Evolutionary conservation across 2,797 vertebrate genomes (phyloP), one percentile per base, ranked within the genome.

Genomic region (Etheostoma nigrum): DNA sequence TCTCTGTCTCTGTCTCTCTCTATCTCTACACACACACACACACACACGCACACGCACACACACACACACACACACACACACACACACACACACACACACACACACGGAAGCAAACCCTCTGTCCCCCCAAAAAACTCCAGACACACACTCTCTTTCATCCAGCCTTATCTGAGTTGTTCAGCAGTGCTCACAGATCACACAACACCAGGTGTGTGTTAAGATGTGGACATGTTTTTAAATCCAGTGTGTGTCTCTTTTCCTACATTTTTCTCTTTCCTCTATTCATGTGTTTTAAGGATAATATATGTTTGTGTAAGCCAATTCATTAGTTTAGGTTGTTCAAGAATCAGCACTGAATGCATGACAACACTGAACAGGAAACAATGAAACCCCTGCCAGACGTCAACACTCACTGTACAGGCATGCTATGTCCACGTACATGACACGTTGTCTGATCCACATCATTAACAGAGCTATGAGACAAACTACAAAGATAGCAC

Each of bases 121-220:
- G 40, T 23, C 51, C 42, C 21, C 68, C 40, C 9, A 69, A 52
- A 21, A 25, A 19, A 13, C 16, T n/a, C 1, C 64, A 27, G 27
- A 57, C 30, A 19, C 25, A 42, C 51, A 36, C 53, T 40, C 63
- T 54, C 61, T 71, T 52, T 78, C 71, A 81, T 75, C 74, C 52
- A 21, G 52, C 55, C 74, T 81, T 78, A 75, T 72, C 78, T 45
- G 44, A 72, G 83, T 42, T 61, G 67, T 65, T 81, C 74, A 78
- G 82, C 67, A 63, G 53, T 45, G 54, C 69, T 72, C 64, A 27
- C 59, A 72, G 67, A 66, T 80, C 58, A 74, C 48, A 81, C 48
- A 64, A 10, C 48, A 57, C 67, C 64, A 72, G 57, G 84, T 71
- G 59, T 82, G 21, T 78, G 25, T 66, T 10, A 57, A 44, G 13